Evolutionary conservation across 2,888 invertebrate species (phyloP).

Genomic region (Synanthedon myopaeformis): DNA sequence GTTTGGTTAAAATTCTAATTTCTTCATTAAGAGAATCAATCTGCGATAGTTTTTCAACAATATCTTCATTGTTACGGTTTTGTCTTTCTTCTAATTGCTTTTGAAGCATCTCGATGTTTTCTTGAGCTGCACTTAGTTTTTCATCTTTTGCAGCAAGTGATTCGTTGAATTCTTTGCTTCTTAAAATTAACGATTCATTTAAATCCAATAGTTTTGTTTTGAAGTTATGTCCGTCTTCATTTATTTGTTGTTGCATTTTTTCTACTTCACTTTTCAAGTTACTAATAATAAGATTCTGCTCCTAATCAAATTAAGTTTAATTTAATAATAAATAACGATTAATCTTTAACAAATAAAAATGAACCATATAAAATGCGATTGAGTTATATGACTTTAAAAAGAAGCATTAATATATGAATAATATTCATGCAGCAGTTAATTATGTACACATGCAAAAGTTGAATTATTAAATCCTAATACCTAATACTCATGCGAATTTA

Average conservation of each 20-base stretch:
- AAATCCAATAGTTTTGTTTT: conserved; percentile 23
- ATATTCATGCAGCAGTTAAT: conserved; percentile 1
- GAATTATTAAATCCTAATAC: no score
- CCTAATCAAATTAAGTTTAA: conserved; percentile 33
- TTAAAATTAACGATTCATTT: conserved; percentile 23
- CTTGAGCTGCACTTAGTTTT: conserved; percentile 29
- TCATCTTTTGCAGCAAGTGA: conserved; percentile 27
- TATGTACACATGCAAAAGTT: conserved; percentile 6
- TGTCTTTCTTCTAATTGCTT: conserved; percentile 23
- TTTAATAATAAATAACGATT: no score
- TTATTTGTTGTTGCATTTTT: conserved; percentile 28
- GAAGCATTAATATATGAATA: no score
- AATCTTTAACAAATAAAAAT: no score
- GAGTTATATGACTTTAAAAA: no score
- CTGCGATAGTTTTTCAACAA: conserved; percentile 18
- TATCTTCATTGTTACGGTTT: conserved; percentile 16
- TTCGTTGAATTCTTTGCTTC: conserved; percentile 27
- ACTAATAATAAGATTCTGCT: conserved; percentile 25
- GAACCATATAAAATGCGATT: no score
- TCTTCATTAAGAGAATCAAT: conserved; percentile 20
- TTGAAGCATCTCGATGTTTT: conserved; percentile 23
- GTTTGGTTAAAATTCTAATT: conserved; percentile 17
- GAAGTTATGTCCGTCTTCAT: conserved; percentile 25
- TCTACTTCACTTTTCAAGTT: conserved; percentile 36
- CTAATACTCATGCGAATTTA: no score